Evolutionary conservation across 2,888 invertebrate genomes (phyloP), one percentile per base, ranked within the genome.

Genomic region (Isotomurus palustris): DNA sequence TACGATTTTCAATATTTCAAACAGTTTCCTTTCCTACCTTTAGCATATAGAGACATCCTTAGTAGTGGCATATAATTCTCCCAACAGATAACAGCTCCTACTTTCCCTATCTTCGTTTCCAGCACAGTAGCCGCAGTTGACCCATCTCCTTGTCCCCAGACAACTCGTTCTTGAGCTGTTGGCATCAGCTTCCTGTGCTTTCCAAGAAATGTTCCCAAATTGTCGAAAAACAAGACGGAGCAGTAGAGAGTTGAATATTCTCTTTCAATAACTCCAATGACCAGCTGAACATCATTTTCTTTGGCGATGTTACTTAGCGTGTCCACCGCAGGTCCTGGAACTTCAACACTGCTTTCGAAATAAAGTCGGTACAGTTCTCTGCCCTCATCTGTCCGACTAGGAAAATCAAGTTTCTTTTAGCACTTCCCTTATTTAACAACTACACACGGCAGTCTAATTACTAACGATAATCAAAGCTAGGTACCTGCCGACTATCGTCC

Each of bases 41-140:
- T 64, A 12, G 58, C 43, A 38, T 64, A 64, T 57, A 64, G 54
- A 14, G 53, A 2, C 56, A 61, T 60, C 29, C 64, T 25, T n/a
- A 61, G 21, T 3, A 58, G 40, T 5, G 64, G 64, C 60, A 64
- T 64, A 43, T 61, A 61, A 48, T 64, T 64, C 45, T 64, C 64
- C 61, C 61, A 61, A 28, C 64, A 64, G 58, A 64, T 64, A 22
- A 54, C 61, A 35, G 58, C 64, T 1, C 64, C 64, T 5, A 64
- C 17, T 45, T 60, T 60, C n/a, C 64, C 64, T 4, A 61, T n/a
- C 2, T 27, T 27, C 12, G 64, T 64, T n/a, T 56, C 25, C 29
- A 53, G 52, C 22, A 64, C 64, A n/a, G n/a, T n/a, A 14, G 41
- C 21, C 2, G 61, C 48, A 6, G 61, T 64, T 12, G 61, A 61